Base-by-base conservation (phyloP, 2,797 vertebrate genomes). In the Gymnoscopelus braueri region DNA sequence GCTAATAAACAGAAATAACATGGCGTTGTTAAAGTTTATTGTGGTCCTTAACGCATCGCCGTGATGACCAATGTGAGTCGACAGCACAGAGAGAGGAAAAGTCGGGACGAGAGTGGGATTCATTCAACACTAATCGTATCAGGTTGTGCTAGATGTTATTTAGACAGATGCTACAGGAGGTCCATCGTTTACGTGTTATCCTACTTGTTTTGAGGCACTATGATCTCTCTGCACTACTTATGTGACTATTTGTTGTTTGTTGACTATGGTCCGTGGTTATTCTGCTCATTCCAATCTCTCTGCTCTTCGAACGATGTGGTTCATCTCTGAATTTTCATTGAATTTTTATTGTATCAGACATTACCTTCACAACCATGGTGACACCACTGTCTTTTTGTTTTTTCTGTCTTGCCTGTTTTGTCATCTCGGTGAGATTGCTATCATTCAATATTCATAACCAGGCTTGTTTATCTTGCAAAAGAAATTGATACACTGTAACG, bases 11-110 rank as follows among this genome's bases (percentile, higher is more conserved):
- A 75, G 73, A 79, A 85, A 76, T 88, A 88, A 85, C 78, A 80
- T 75, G 72, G 60, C 73, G 73, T 83, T 83, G 89, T 91, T 87
- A 88, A 91, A 88, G 80, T 83, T 87, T 90, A 88, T 91, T 86
- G 80, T 68, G 75, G 32, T 65, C 63, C 80, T 83, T 81, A 81
- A 84, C 80, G 44, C 52, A 54, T 59, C 62, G 13, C 60, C 54
- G 47, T 48, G 47, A 48, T 56, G 64, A 71, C 75, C 74, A 72
- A 61, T 75, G 75, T 52, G 77, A 83, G 71, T 60, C 75, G 83
- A 78, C 79, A 82, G 78, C 66, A 55, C 19, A 50, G 71, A 83
- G 62, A 72, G 66, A 79, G 69, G 72, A 44, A 11, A 69, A 62
- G 32, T 59, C 7, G 11, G 78, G 65, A 58, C 0, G 0, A 60